A percentile compares a stretch with the other conserved stretches of the same genome.
Evolutionary conservation across 2,113 vertebrate genomes (phyloP).

Genomic region (Glaucomys volans): DNA sequence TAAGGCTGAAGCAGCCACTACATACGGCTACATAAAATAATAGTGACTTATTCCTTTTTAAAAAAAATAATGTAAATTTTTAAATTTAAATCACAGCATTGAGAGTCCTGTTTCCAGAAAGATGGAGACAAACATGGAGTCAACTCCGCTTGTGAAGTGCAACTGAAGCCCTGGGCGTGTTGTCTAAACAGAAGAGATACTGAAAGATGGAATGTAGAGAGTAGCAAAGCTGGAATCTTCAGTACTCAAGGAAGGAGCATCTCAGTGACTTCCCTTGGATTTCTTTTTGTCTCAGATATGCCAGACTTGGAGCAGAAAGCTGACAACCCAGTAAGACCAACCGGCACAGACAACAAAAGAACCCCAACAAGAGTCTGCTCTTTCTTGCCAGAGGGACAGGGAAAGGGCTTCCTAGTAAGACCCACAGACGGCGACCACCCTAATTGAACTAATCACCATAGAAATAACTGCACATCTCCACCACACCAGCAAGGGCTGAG

Average conservation of each 20-base stretch:
- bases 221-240: neutral
- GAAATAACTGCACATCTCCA: neutral
- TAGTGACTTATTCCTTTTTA: neutral
- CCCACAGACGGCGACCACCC: neutral
- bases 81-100: neutral
- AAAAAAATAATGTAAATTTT: neutral
- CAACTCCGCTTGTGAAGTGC: neutral
- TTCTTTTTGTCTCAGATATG: neutral
- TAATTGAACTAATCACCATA: neutral
- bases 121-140: neutral
- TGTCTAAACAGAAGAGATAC: neutral
- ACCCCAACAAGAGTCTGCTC: neutral
- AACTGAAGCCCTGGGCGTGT: neutral
- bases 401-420: neutral
- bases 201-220: neutral
- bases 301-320: neutral
- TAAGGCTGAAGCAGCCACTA: neutral
- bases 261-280: neutral
- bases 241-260: neutral
- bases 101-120: neutral
- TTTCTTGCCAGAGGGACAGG: neutral
- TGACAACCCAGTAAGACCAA: neutral
- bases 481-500: neutral
- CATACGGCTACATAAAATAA: neutral
- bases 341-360: neutral